Conservation (phyloP, 2,113 vertebrate species). For the Sinocyclocheilus maitianheensis region DNA sequence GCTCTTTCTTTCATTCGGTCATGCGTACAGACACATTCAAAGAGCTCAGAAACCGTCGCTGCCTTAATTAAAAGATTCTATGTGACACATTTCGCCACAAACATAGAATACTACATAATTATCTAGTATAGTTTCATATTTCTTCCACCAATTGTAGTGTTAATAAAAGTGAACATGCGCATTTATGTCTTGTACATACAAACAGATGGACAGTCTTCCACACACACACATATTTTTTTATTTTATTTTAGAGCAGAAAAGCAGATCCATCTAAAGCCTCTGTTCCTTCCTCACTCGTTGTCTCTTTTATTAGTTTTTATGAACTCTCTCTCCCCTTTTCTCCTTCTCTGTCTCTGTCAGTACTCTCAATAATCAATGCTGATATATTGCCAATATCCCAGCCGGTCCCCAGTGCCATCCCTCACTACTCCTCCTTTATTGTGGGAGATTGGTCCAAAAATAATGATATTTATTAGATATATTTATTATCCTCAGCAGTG, state of each 20-base stretch:
- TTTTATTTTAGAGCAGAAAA: slow-evolving; percentile 61
- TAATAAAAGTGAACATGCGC: slow-evolving; percentile 3
- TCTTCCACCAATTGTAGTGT: neutral
- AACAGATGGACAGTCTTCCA: slow-evolving; percentile 8
- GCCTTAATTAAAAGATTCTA: neutral
- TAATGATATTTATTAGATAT: slow-evolving; percentile 84
- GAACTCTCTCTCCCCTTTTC: slow-evolving; percentile 77
- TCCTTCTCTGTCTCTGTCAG: slow-evolving; percentile 73
- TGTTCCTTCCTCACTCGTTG: slow-evolving; percentile 75
- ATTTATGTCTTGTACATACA: neutral
- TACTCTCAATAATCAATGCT: slow-evolving; percentile 83
- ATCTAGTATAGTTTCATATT: neutral
- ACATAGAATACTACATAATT: neutral
- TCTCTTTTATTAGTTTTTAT: slow-evolving; percentile 84
- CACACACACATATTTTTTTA: slow-evolving; percentile 45
- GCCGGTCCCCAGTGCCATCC: slow-evolving; percentile 76
- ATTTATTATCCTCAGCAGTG: slow-evolving; percentile 80
- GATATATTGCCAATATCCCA: slow-evolving; percentile 84
- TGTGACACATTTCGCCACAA: neutral
- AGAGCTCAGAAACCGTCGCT: slow-evolving; percentile 5
- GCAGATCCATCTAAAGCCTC: slow-evolving; percentile 77
- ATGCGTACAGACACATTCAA: slow-evolving; percentile 46
- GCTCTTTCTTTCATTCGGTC: slow-evolving; percentile 19
- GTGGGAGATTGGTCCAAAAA: slow-evolving; percentile 79
- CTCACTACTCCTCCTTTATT: slow-evolving; percentile 76